Conservation (phyloP, 1,140 invertebrate species). For the Leptinotarsa undecemlineata region DNA sequence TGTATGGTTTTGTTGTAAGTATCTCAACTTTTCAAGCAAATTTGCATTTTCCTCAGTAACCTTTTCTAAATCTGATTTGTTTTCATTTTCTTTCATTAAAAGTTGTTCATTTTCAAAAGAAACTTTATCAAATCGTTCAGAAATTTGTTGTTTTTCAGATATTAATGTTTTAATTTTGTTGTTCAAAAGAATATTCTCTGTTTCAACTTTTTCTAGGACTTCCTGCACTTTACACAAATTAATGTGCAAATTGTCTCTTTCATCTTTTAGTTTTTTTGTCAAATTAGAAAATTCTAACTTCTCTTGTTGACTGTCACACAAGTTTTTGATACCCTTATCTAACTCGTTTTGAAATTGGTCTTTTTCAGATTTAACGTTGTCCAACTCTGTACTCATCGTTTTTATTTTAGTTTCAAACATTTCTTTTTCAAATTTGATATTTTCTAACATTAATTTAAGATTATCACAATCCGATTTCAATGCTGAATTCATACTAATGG, state of each 20-base stretch:
- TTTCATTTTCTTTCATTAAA: not conserved
- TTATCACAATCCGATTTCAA: conserved; percentile 12
- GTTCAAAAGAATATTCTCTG: not conserved
- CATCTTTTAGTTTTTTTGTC: not conserved
- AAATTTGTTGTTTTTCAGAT: not conserved
- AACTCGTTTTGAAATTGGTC: not conserved
- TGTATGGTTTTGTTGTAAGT: not conserved
- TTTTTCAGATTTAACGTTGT: conserved; percentile 2
- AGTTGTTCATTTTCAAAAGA: not conserved
- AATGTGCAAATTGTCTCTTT: not conserved
- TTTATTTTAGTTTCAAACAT: conserved; percentile 1
- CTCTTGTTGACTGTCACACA: not conserved
- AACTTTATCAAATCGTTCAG: conserved; percentile 1
- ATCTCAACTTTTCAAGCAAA: not conserved
- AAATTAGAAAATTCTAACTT: not conserved
- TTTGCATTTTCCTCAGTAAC: not conserved
- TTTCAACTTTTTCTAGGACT: not conserved
- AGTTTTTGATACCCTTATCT: not conserved
- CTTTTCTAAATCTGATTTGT: not conserved
- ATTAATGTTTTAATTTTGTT: not conserved
- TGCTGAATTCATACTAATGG: not conserved
- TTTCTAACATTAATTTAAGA: conserved; percentile 7
- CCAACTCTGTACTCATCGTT: conserved; percentile 9
- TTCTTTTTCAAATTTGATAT: not conserved
- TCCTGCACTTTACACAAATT: not conserved